Conservation (phyloP, 37 sponge, comb jelly and placozoan genomes). For the Beroe forskalii region DNA sequence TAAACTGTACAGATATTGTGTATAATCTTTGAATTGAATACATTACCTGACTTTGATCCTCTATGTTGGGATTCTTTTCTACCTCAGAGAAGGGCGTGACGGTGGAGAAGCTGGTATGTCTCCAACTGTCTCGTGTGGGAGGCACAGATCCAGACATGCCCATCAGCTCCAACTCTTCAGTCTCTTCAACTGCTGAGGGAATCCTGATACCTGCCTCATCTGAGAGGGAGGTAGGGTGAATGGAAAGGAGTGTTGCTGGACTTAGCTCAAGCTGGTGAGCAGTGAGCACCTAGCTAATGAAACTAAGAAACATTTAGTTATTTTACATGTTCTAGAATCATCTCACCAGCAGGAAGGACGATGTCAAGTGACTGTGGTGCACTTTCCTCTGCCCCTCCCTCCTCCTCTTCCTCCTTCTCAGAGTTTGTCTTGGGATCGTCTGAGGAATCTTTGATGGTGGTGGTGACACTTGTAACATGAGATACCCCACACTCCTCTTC, state of each 20-base stretch:
- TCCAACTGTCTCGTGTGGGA: slow-evolving; percentile 64
- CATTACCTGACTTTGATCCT: not conserved
- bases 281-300: no score
- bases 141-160: slow-evolving; percentile 18
- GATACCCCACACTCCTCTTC: not conserved
- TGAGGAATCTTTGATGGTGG: slow-evolving; percentile 8
- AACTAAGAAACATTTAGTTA: no score
- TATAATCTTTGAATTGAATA: no score
- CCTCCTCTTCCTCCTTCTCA: slow-evolving; percentile 11
- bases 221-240: not conserved
- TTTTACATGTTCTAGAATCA: no score
- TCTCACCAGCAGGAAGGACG: slow-evolving; percentile 45
- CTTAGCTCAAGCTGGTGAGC: no score
- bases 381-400: not conserved
- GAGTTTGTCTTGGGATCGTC: not conserved
- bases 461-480: slow-evolving; percentile 14
- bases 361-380: slow-evolving; percentile 31
- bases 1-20: no score
- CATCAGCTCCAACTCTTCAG: slow-evolving; percentile 44
- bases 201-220: slow-evolving; percentile 27
- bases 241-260: no score
- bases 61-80: not conserved
- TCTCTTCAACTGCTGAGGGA: slow-evolving; percentile 51
- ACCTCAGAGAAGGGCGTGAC: slow-evolving; percentile 50
- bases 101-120: slow-evolving; percentile 59